Percentiles rank a stretch among this genome's conserved stretches.
Conservation (phyloP, 1,140 invertebrate species). For the Myzus persicae region DNA sequence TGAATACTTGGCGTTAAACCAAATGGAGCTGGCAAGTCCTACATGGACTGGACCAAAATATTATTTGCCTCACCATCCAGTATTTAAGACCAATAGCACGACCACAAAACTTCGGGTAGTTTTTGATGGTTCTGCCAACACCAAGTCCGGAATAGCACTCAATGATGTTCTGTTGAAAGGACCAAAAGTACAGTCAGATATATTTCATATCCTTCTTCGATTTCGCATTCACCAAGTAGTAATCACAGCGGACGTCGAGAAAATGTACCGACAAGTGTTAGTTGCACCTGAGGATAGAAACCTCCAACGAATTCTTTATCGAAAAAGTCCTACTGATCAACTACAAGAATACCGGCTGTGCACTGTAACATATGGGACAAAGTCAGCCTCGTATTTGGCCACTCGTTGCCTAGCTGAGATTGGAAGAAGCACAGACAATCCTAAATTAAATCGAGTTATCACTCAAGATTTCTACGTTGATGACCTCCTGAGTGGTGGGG, state of each 20-base stretch:
- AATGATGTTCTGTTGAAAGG: slow-evolving; percentile 62
- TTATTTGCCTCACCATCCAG: slow-evolving; percentile 58
- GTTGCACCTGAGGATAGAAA: not conserved
- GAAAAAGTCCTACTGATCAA: not conserved
- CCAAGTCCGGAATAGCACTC: slow-evolving; percentile 60
- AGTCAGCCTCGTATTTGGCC: slow-evolving; percentile 63
- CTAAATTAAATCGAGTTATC: slow-evolving; percentile 62
- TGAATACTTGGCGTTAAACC: not conserved
- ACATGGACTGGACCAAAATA: not conserved
- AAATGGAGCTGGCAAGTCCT: not conserved
- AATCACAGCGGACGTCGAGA: slow-evolving; percentile 45
- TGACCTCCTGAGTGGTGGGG: slow-evolving; percentile 61
- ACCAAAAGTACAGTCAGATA: slow-evolving; percentile 62
- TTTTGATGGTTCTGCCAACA: slow-evolving; percentile 63
- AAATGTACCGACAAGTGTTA: not conserved
- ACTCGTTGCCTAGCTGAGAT: slow-evolving; percentile 63
- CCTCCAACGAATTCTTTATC: not conserved
- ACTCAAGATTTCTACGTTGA: slow-evolving; percentile 66
- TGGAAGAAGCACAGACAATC: slow-evolving; percentile 58
- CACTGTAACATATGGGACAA: slow-evolving; percentile 65
- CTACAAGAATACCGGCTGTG: slow-evolving; percentile 63
- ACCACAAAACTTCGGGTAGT: slow-evolving; percentile 64
- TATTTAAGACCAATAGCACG: slow-evolving; percentile 41
- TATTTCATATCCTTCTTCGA: slow-evolving; percentile 62
- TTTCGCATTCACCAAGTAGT: slow-evolving; percentile 59